Evolutionary conservation across 2,113 vertebrate genomes (phyloP), one percentile per base, ranked within the genome.

Genomic region (Daboia siamensis): DNA sequence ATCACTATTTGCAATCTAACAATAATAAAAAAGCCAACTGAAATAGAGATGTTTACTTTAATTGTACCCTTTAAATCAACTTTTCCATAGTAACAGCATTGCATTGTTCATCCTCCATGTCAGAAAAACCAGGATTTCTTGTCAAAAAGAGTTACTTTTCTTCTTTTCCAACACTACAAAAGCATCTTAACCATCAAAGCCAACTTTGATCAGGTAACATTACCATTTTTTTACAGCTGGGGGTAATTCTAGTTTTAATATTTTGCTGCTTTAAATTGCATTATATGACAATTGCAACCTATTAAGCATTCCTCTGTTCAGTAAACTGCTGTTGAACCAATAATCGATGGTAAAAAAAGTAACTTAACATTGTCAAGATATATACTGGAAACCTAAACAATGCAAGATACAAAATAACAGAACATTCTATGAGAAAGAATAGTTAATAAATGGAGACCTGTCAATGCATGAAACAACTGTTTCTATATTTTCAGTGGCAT

Each of bases 241-340:
- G 29, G 88, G 91, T 93, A 90, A 91, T 94, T 64, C 87, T 59
- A 55, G 89, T 21, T 59, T 39, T 8, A 93, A 84, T 88, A 89
- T 56, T 93, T 92, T 92, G 90, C 69, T 93, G 51, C 69, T 39
- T 0, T 11, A 94, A 88, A 57, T 4, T 69, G 64, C 29, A 89
- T 5, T 13, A 93, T 91, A 1, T 7, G 92, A 11, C 24, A 95
- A 94, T 87, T 91, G 20, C 20, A 88, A 91, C 4, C 0, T 0
- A n/a, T 29, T 21, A 33, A 95, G 52, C 93, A 88, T 55, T 4
- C 86, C 91, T 5, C 6, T 1, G 1, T 8, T 92, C 44, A 92
- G 51, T 93, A 94, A 92, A 92, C 9, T 52, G 29, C 39, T 89
- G 89, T 84, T 69, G 89, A 94, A 94, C 93, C 12, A 46, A 85